Evolutionary conservation across 2,113 vertebrate genomes (phyloP).

Genomic region (Microcebus griseorufus): DNA sequence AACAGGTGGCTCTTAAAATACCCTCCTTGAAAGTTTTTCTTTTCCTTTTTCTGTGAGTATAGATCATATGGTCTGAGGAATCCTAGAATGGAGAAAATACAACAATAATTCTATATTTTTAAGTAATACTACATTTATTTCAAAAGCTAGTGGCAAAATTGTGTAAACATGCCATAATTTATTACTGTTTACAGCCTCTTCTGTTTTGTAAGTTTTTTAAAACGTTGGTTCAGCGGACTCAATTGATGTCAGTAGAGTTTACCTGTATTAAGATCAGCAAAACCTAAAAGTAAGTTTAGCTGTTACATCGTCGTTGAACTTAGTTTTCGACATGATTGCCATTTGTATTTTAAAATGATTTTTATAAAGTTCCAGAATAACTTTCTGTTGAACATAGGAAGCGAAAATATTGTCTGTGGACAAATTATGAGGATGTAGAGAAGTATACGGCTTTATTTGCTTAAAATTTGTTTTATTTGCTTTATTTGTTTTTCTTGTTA

Average conservation of each 20-base stretch:
- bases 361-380: background rate
- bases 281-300: background rate
- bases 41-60: background rate
- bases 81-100: background rate
- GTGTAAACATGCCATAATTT: background rate
- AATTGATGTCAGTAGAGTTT: accelerated
- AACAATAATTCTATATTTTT: background rate
- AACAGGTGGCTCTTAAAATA: background rate
- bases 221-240: background rate
- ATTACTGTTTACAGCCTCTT: background rate
- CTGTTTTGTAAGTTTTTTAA: background rate
- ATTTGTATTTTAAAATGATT: background rate
- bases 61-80: background rate
- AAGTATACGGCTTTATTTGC: background rate
- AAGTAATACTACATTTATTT: background rate
- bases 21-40: too few relatives aligned
- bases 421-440: background rate
- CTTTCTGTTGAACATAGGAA: too few relatives aligned
- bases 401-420: background rate
- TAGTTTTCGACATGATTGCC: background rate
- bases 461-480: background rate
- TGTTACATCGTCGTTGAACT: background rate
- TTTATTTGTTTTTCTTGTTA: background rate
- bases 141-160: background rate
- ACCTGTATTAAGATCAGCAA: background rate